Evolutionary conservation across 1,140 invertebrate species (phyloP), one percentile per base, ranked within the genome.

Genomic region (Drosophila orosa): DNA sequence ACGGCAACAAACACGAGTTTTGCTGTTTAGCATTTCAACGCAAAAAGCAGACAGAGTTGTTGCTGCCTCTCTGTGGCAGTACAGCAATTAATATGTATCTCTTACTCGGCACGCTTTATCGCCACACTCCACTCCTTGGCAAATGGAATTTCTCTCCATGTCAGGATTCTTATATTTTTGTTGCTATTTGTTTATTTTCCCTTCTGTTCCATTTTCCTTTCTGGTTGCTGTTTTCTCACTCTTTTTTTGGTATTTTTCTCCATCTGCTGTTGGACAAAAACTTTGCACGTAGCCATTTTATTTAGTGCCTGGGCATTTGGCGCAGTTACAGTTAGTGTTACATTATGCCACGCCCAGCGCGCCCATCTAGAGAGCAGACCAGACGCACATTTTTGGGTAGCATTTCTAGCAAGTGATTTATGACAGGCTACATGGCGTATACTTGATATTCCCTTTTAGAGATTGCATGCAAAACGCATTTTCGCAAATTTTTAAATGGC

Each of bases 11-110:
- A 61, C 56, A 69, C 44, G 31, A 62, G 47, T 76, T 73, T 61
- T 83, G 79, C 80, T 87, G 79, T 74, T 87, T 87, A 87, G 83
- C 83, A 87, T 87, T 87, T 87, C 83, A 87, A 76, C 77, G 85
- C 45, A 69, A 63, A 71, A 75, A 76, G 59, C 61, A 77, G 66
- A 69, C 67, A 65, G 75, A 74, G 65, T 63, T 72, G 80, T 47
- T 52, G 61, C 31, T 48, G 44, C 15, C 44, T 25, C 33, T 44
- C 48, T 62, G 71, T 66, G 42, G 59, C 60, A 83, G 65, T 60
- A 77, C 69, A 80, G 68, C 84, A 87, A 87, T 87, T 87, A 87
- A 87, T 87, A 87, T 89, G 80, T 89, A 87, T 87, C 84, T 87
- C 58, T 84, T 83, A 76, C 75, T 87, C 75, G 79, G 84, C 83